phyloP scores from a whole-genome alignment of 1,140 invertebrate species.

The Ceratosolen solmsi region DNA sequence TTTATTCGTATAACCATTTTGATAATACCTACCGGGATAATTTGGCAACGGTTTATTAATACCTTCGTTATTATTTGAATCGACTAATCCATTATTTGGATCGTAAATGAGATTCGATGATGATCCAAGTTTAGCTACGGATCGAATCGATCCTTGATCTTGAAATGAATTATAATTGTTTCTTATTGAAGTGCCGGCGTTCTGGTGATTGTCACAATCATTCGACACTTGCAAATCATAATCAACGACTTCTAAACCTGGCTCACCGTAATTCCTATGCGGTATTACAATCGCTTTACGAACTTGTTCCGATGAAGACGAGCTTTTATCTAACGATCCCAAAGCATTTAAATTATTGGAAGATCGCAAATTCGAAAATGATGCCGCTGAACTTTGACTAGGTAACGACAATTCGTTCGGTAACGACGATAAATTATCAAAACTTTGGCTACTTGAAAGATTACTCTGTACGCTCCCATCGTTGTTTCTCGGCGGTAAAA shows the following conservation, averaged over 20 bases:
- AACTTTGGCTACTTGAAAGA: not conserved
- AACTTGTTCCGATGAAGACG: not conserved
- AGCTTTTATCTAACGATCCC: constrained; percentile 17
- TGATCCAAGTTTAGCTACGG: not conserved
- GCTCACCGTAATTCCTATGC: constrained; percentile 49
- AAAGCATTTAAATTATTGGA: not conserved
- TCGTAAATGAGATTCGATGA: constrained; percentile 7
- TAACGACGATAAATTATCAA: not conserved
- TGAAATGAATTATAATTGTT: constrained; percentile 18
- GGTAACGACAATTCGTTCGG: not conserved
- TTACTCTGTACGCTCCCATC: not conserved
- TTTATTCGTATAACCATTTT: not conserved
- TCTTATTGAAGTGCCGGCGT: not conserved
- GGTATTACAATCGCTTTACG: constrained; percentile 6
- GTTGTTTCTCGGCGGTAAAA: constrained; percentile 14
- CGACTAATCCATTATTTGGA: not conserved
- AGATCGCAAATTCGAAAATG: not conserved
- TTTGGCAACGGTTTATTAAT: not conserved
- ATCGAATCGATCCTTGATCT: not conserved
- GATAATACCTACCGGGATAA: not conserved
- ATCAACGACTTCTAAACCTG: constrained; percentile 29
- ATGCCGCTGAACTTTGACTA: not conserved
- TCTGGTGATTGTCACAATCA: constrained; percentile 8
- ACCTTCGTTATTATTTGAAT: not conserved
- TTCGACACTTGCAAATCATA: constrained; percentile 22